These are phyloP conservation scores for Serripes groenlandicus DNA, from an alignment of 2,888 invertebrate genomes.

Conservation along the genomic window DNA sequence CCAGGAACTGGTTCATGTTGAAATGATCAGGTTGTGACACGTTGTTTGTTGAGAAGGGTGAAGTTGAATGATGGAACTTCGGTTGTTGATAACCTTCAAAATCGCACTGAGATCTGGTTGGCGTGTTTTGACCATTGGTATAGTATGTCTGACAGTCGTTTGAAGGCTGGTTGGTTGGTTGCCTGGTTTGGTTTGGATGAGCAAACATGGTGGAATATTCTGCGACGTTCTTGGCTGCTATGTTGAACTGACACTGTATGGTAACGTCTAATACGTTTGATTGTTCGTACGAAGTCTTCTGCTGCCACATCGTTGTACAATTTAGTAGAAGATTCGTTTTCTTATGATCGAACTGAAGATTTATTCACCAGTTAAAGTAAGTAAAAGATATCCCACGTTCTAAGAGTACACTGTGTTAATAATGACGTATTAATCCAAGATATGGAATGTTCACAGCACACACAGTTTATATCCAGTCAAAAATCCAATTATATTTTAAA, in stretches of 20 bases:
- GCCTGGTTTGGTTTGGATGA: constrained; percentile 1
- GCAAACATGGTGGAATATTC: constrained; percentile 54
- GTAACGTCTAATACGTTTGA: constrained; percentile 62
- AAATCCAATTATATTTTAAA: no score
- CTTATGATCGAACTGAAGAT: no score
- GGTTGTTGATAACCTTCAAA: background rate
- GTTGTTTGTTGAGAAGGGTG: background rate
- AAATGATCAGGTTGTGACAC: background rate
- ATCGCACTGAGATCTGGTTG: background rate
- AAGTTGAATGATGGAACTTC: background rate
- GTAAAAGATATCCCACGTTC: no score
- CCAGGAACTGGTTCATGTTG: constrained; percentile 31
- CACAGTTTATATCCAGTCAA: no score
- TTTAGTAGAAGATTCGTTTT: no score
- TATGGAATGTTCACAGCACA: no score
- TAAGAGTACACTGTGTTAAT: no score
- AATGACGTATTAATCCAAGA: no score
- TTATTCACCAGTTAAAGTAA: no score
- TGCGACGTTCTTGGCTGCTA: constrained; percentile 53
- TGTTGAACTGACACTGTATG: constrained; percentile 66
- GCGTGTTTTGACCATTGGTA: background rate
- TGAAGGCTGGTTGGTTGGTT: constrained; percentile 9
- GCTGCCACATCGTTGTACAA: constrained; percentile 62
- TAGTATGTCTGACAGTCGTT: background rate
- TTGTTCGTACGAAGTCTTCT: constrained; percentile 44